phyloP scores from a whole-genome alignment of 1,140 invertebrate genomes.

The Leptopilina boulardi region DNA sequence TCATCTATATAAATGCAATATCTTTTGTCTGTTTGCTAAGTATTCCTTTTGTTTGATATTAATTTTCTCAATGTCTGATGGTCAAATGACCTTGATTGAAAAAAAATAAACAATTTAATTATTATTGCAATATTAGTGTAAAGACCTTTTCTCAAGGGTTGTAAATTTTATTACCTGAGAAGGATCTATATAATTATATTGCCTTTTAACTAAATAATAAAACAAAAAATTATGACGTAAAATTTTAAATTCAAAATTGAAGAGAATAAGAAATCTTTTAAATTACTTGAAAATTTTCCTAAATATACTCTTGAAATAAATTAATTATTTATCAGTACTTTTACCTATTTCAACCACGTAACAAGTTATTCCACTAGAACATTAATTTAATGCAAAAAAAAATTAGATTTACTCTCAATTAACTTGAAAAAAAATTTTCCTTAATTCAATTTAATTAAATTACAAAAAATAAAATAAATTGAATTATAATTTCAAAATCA shows the following conservation, averaged over 20 bases:
- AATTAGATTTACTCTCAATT: too few relatives aligned
- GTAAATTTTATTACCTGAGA: neutral
- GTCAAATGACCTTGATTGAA: neutral
- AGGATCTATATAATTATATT: neutral
- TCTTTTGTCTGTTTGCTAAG: slow-evolving; percentile 13
- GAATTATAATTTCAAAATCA: neutral
- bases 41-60: slow-evolving; percentile 10
- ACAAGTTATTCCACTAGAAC: too few relatives aligned
- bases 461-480: neutral
- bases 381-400: too few relatives aligned
- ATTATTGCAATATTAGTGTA: neutral
- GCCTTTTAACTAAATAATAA: too few relatives aligned
- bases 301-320: too few relatives aligned
- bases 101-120: neutral
- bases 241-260: too few relatives aligned
- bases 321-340: too few relatives aligned
- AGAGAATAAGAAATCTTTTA: too few relatives aligned
- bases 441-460: neutral
- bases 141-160: neutral
- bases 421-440: neutral
- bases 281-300: too few relatives aligned
- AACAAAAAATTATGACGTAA: too few relatives aligned
- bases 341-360: neutral
- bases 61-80: slow-evolving; percentile 17
- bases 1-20: neutral